Conservation (phyloP, 2,797 vertebrate genomes). For the Pygocentrus nattereri region DNA sequence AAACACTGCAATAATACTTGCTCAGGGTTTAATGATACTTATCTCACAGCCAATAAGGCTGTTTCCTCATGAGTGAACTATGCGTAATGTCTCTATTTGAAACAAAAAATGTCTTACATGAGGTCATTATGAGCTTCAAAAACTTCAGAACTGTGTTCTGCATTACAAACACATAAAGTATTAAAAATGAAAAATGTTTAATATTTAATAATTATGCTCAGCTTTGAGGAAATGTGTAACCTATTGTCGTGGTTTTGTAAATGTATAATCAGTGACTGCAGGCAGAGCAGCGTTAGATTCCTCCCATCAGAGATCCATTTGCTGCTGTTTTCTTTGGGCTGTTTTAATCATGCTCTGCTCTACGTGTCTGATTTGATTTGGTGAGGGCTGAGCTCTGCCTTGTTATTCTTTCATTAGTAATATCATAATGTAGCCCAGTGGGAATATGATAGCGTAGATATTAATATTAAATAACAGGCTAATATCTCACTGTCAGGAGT, state of each 20-base stretch:
- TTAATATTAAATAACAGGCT: conserved; percentile 51
- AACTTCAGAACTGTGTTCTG: not conserved
- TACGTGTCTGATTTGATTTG: conserved; percentile 31
- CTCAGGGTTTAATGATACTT: no score
- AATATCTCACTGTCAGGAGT: conserved; percentile 42
- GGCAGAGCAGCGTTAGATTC: conserved; percentile 3
- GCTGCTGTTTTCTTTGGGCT: not conserved
- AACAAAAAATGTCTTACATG: not conserved
- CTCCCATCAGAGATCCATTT: conserved; percentile 26
- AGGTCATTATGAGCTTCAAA: not conserved
- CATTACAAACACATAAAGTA: conserved; percentile 10
- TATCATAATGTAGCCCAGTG: conserved; percentile 26
- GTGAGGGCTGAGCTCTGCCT: conserved; percentile 27
- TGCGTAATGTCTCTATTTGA: not conserved
- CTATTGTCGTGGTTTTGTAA: conserved; percentile 5
- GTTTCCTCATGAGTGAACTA: no score
- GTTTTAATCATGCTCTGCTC: not conserved
- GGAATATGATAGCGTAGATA: conserved; percentile 34
- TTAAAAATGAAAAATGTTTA: conserved; percentile 32
- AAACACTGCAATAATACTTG: no score
- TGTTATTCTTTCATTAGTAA: conserved; percentile 53
- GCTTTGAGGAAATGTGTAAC: not conserved
- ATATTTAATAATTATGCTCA: conserved; percentile 34
- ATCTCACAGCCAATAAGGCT: no score
- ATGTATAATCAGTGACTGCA: conserved; percentile 27